A percentile compares a stretch with the other conserved stretches of the same genome.
phyloP scores from a whole-genome alignment of 2,888 invertebrate species.

The Dynastes maya region DNA sequence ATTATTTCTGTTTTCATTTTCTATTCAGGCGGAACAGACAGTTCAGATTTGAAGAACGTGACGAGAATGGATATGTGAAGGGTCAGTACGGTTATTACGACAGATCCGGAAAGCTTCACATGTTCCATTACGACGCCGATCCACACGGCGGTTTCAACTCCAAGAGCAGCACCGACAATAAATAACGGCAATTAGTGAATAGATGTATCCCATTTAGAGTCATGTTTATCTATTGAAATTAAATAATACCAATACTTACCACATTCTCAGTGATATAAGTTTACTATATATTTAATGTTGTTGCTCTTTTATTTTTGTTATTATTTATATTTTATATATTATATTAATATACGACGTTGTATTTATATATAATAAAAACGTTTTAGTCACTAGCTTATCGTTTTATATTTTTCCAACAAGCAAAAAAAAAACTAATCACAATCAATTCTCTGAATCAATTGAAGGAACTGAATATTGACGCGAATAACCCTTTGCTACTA shows the following conservation, averaged over 20 bases:
- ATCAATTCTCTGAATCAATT: no score
- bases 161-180: slow-evolving; percentile 60
- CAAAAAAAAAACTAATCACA: no score
- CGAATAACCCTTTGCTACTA: no score
- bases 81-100: slow-evolving; percentile 89
- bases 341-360: slow-evolving; percentile 38
- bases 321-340: slow-evolving; percentile 45
- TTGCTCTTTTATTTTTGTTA: slow-evolving; percentile 53
- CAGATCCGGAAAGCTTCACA: slow-evolving; percentile 81
- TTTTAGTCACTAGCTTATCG: background rate
- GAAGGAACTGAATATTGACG: no score
- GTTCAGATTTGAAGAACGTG: slow-evolving; percentile 85
- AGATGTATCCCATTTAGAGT: background rate
- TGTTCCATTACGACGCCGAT: slow-evolving; percentile 83
- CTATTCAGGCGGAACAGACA: slow-evolving; percentile 83
- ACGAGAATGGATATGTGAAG: slow-evolving; percentile 82
- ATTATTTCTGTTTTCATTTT: slow-evolving; percentile 48
- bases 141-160: slow-evolving; percentile 82
- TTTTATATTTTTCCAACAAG: no score
- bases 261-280: slow-evolving; percentile 27
- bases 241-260: background rate
- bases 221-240: background rate
- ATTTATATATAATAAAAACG: slow-evolving; percentile 38
- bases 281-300: slow-evolving; percentile 48
- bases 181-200: background rate